Evolutionary conservation across 2,797 vertebrate species (phyloP).

Genomic region (Myripristis jacobus): DNA sequence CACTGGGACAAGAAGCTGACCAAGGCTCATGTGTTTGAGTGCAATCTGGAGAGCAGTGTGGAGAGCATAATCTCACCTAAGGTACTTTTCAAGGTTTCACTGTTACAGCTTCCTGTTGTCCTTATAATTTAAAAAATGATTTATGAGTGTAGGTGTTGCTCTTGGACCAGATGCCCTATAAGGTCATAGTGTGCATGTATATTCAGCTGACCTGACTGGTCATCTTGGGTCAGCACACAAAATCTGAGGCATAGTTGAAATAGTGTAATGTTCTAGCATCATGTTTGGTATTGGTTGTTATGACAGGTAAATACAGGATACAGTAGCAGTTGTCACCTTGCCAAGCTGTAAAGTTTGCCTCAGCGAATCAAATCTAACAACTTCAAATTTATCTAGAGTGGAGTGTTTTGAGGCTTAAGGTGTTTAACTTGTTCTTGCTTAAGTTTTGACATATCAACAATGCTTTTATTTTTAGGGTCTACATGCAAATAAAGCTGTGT

Average conservation of each 20-base stretch:
- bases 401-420: too few relatives aligned
- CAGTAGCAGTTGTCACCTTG: too few relatives aligned
- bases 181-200: background rate
- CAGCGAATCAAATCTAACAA: too few relatives aligned
- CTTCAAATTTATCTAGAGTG: too few relatives aligned
- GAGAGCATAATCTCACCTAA: slow-evolving; percentile 96
- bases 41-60: slow-evolving; percentile 95
- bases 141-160: background rate
- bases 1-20: slow-evolving; percentile 98
- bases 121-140: too few relatives aligned
- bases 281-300: too few relatives aligned
- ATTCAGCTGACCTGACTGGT: too few relatives aligned
- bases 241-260: background rate
- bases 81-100: slow-evolving; percentile 74
- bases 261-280: background rate
- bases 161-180: background rate
- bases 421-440: too few relatives aligned
- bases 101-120: background rate
- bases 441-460: too few relatives aligned
- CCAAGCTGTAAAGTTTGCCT: too few relatives aligned
- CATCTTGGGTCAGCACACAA: background rate
- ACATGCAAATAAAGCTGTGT: background rate
- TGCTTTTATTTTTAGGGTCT: too few relatives aligned
- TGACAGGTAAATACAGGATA: too few relatives aligned
- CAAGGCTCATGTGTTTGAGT: slow-evolving; percentile 96